Evolutionary conservation across 1,140 invertebrate species (phyloP).

Genomic region (Eriosoma lanigerum): DNA sequence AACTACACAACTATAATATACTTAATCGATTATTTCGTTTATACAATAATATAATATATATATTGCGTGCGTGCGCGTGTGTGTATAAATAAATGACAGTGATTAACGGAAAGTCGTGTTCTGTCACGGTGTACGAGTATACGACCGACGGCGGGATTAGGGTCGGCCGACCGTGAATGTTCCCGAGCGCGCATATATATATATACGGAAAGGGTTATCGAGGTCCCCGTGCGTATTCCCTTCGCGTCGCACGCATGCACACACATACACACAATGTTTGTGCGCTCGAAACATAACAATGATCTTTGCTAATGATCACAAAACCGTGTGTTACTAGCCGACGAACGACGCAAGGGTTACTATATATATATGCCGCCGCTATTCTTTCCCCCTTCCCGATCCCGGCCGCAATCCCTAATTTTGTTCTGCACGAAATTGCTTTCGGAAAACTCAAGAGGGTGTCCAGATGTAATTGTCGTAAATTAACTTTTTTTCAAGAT

Average conservation of each 20-base stretch:
- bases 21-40: not conserved
- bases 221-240: constrained; percentile 33
- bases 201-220: constrained; percentile 34
- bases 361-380: not conserved
- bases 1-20: not conserved
- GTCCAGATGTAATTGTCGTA: constrained; percentile 48
- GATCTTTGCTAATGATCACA: constrained; percentile 48
- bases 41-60: too few relatives aligned
- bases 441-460: constrained; percentile 46
- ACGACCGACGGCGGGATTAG: constrained; percentile 36
- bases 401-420: constrained; percentile 34
- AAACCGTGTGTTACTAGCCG: constrained; percentile 40
- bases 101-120: constrained; percentile 48
- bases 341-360: not conserved
- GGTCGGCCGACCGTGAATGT: constrained; percentile 45
- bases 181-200: not conserved
- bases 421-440: constrained; percentile 38
- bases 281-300: constrained; percentile 38
- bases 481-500: constrained; percentile 46
- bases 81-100: constrained; percentile 42
- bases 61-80: not conserved
- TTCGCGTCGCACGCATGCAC: constrained; percentile 25
- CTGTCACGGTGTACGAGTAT: constrained; percentile 46
- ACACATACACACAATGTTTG: constrained; percentile 26
- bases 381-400: not conserved